Percentiles rank a stretch among this genome's conserved stretches.
Conservation (phyloP, 2,797 vertebrate genomes). For the Okamejei kenojei region DNA sequence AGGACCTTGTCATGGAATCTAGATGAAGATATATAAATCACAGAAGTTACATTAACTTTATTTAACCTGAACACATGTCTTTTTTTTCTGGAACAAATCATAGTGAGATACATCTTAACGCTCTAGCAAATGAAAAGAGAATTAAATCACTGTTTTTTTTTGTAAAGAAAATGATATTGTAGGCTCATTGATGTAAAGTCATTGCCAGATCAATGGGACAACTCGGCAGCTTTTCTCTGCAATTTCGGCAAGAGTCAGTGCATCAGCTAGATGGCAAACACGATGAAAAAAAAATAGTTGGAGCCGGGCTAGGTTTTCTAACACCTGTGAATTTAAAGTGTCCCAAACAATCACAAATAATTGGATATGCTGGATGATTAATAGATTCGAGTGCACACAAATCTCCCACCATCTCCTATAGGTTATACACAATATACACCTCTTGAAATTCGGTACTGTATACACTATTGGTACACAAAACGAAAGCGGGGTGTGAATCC, state of each 20-base stretch:
- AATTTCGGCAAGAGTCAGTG: constrained; percentile 52
- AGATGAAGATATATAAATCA: constrained; percentile 83
- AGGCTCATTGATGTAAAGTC: constrained; percentile 57
- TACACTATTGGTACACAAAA: constrained; percentile 75
- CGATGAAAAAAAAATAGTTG: constrained; percentile 55
- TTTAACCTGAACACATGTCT: constrained; percentile 79
- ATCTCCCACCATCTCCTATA: constrained; percentile 55
- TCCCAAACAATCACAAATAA: constrained; percentile 64
- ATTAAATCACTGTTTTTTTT: constrained; percentile 46
- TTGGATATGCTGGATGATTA: constrained; percentile 58
- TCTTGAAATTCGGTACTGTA: constrained; percentile 65
- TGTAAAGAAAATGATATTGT: constrained; percentile 43
- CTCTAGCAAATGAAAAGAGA: constrained; percentile 50
- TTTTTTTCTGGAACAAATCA: constrained; percentile 68
- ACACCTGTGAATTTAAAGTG: constrained; percentile 53
- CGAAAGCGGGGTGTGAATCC: constrained; percentile 57
- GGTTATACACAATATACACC: constrained; percentile 73
- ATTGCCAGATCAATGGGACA: constrained; percentile 60
- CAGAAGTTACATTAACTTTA: constrained; percentile 90
- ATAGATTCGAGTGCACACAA: constrained; percentile 58
- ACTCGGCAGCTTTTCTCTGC: constrained; percentile 39
- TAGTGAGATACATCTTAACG: constrained; percentile 69
- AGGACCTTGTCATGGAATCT: constrained; percentile 69
- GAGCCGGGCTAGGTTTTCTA: constrained; percentile 59
- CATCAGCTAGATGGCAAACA: constrained; percentile 68